phyloP scores from a whole-genome alignment of 2,888 invertebrate species.

The Meganola albula region DNA sequence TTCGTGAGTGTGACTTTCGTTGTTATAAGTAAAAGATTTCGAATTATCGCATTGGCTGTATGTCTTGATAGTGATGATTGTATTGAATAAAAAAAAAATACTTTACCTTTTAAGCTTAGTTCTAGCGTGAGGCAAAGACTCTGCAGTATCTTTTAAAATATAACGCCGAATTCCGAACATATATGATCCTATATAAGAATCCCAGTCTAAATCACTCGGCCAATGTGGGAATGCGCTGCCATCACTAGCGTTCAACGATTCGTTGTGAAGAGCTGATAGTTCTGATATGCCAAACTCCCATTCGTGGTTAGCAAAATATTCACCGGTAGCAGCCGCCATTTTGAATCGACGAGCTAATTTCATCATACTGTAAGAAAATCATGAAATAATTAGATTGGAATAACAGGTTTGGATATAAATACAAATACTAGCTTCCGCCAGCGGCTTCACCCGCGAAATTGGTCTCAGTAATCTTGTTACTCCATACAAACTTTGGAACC shows the following conservation, averaged over 20 bases:
- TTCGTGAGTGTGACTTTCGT: too few species aligned
- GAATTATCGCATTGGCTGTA: too few species aligned
- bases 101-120: constrained; percentile 81
- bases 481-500: too few species aligned
- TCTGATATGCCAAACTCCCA: constrained; percentile 87
- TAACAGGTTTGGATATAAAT: too few species aligned
- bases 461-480: too few species aligned
- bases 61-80: too few species aligned
- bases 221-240: constrained; percentile 79
- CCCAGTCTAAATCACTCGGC: constrained; percentile 83
- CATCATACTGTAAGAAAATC: constrained; percentile 83
- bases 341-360: constrained; percentile 89
- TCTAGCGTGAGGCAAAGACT: constrained; percentile 80
- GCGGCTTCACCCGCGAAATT: too few species aligned
- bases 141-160: constrained; percentile 86
- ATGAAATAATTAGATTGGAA: too few species aligned
- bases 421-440: too few species aligned
- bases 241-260: constrained; percentile 72
- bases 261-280: constrained; percentile 75
- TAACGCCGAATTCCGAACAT: constrained; percentile 90
- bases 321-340: constrained; percentile 85
- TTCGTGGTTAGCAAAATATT: constrained; percentile 90
- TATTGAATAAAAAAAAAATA: constrained; percentile 2
- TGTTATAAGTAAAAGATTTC: too few species aligned
- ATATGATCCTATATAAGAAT: constrained; percentile 87